Percentiles rank a stretch among this genome's conserved stretches.
phyloP scores from a whole-genome alignment of 2,888 invertebrate species.

The Poecilobothrus nobilitatus region DNA sequence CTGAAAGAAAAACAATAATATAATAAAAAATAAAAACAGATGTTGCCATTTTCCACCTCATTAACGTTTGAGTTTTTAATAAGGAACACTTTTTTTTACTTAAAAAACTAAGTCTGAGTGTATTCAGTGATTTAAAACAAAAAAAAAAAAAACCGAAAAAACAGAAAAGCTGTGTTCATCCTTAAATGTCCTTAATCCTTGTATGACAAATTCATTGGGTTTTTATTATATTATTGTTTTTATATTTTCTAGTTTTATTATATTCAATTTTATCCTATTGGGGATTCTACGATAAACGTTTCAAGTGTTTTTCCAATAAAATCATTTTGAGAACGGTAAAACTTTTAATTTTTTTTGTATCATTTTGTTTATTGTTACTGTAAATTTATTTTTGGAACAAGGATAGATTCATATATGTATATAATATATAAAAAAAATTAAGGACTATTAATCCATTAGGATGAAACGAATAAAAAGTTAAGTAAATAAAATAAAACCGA shows the following conservation, averaged over 20 bases:
- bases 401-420: too few species aligned
- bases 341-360: neutral
- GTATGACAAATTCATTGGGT: slow-evolving; percentile 1
- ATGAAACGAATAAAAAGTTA: neutral
- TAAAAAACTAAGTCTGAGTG: neutral
- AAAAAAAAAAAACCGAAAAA: too few species aligned
- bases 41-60: slow-evolving; percentile 6
- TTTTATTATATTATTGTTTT: neutral
- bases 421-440: neutral
- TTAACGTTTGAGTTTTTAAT: neutral
- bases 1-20: too few species aligned
- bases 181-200: neutral
- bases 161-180: too few species aligned
- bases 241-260: neutral
- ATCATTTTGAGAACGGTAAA: neutral
- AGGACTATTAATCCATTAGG: neutral
- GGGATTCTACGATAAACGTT: slow-evolving; percentile 3
- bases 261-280: neutral
- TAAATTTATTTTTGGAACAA: too few species aligned
- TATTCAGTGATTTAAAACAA: neutral
- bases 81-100: neutral
- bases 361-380: too few species aligned
- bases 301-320: slow-evolving; percentile 1
- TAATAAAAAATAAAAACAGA: neutral
- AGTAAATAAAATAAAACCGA: neutral